These are phyloP conservation scores for Perizoma flavofasciatum DNA, from an alignment of 2,888 invertebrate genomes.

Conservation along the genomic window DNA sequence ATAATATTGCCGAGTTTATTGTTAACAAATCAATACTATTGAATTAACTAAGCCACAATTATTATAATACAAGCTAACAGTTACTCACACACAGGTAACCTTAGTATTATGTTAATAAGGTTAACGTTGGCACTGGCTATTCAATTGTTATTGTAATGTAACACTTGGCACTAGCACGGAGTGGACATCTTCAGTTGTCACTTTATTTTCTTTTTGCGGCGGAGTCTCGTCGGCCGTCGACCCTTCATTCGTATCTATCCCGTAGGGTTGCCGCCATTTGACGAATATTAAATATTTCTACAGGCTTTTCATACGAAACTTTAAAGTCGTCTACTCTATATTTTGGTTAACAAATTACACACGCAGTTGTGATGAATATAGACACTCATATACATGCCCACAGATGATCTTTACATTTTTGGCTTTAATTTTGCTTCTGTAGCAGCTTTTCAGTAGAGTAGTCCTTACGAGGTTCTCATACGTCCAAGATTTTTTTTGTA, in stretches of 20 bases:
- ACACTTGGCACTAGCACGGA: slow-evolving; percentile 59
- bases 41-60: slow-evolving; percentile 59
- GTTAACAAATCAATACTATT: slow-evolving; percentile 55
- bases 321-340: too few relatives aligned
- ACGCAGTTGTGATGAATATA: too few relatives aligned
- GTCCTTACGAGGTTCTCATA: too few relatives aligned
- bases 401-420: too few relatives aligned
- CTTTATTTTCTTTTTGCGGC: slow-evolving; percentile 77
- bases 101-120: slow-evolving; percentile 36
- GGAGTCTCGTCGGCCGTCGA: slow-evolving; percentile 67
- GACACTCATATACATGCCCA: too few relatives aligned
- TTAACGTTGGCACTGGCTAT: slow-evolving; percentile 29
- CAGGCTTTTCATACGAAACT: too few relatives aligned
- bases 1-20: slow-evolving; percentile 28
- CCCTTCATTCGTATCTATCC: slow-evolving; percentile 55
- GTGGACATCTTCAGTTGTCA: slow-evolving; percentile 78
- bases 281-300: too few relatives aligned
- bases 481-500: too few relatives aligned
- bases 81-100: slow-evolving; percentile 32
- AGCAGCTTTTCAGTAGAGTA: too few relatives aligned
- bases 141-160: slow-evolving; percentile 76
- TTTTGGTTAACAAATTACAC: too few relatives aligned
- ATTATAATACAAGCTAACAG: slow-evolving; percentile 39
- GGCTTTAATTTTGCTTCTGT: too few relatives aligned
- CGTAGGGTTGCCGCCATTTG: slow-evolving; percentile 52